These are phyloP conservation scores for Pelvicachromis taeniatus DNA, from an alignment of 2,113 vertebrate species.

Conservation along the genomic window DNA sequence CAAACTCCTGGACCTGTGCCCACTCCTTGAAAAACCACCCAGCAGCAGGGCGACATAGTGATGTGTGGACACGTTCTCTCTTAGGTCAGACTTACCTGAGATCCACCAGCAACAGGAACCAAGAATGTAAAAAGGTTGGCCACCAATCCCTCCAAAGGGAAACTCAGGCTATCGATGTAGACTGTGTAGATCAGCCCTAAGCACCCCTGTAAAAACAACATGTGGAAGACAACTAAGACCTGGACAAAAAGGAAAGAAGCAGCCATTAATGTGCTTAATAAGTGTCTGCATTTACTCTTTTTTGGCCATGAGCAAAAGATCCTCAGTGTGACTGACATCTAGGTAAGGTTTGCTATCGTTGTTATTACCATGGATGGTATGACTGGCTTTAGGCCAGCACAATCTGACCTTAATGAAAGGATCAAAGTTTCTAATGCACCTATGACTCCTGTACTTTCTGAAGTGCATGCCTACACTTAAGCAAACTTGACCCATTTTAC, in stretches of 20 bases:
- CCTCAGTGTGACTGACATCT: not conserved
- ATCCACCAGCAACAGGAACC: conserved; percentile 88
- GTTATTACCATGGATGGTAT: not conserved
- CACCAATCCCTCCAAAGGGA: conserved; percentile 88
- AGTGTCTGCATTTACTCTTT: not conserved
- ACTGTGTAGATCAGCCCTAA: conserved; percentile 94
- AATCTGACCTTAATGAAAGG: not conserved
- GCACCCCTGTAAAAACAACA: conserved; percentile 80
- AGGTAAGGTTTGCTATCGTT: not conserved
- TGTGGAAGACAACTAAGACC: not conserved
- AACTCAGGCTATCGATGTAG: conserved; percentile 87
- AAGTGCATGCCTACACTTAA: not conserved
- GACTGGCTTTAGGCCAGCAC: not conserved
- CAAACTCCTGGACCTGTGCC: conserved; percentile 39
- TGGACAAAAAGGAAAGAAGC: not conserved
- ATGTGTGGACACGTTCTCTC: conserved; percentile 65
- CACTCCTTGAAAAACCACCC: conserved; percentile 44
- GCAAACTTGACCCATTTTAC: not conserved
- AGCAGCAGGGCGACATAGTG: conserved; percentile 57
- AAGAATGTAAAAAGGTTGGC: conserved; percentile 90
- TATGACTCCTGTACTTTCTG: not conserved
- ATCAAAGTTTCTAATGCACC: not conserved
- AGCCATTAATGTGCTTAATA: not conserved
- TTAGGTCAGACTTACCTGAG: conserved; percentile 82
- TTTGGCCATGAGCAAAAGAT: not conserved